Evolutionary conservation across 2,888 invertebrate species (phyloP).

Genomic region (Cylloceria caligata): DNA sequence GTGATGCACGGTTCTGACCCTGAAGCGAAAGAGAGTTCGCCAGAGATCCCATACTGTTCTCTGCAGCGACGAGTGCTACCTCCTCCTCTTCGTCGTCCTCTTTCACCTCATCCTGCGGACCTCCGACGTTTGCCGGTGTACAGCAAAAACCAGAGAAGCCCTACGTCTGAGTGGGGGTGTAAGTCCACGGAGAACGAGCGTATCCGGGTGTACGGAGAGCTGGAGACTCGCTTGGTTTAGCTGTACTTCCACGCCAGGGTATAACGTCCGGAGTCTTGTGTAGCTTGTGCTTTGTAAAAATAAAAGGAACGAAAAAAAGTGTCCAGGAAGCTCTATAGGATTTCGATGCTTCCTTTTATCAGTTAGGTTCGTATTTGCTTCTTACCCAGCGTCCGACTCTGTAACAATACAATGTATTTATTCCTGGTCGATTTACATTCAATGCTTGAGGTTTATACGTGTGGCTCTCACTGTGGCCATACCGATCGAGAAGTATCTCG

Average conservation of each 20-base stretch:
- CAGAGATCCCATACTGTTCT: conserved; percentile 66
- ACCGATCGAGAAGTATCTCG: conserved; percentile 46
- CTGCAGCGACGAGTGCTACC: conserved; percentile 51
- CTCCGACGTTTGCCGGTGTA: conserved; percentile 60
- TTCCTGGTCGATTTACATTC: conserved; percentile 66
- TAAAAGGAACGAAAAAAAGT: conserved; percentile 1
- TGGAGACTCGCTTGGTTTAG: conserved; percentile 59
- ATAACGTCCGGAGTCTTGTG: background rate
- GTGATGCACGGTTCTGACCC: conserved; percentile 83
- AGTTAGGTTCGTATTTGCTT: conserved; percentile 39
- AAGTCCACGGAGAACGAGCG: conserved; percentile 70
- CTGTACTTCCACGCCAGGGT: background rate
- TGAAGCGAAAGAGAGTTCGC: conserved; percentile 77
- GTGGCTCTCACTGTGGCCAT: conserved; percentile 10
- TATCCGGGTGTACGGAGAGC: conserved; percentile 79
- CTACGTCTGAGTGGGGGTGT: conserved; percentile 61
- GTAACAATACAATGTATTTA: conserved; percentile 57
- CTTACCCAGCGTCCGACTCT: conserved; percentile 36
- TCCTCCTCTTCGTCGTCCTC: conserved; percentile 52
- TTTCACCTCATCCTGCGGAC: conserved; percentile 64
- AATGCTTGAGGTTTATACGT: conserved; percentile 61
- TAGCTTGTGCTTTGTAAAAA: conserved; percentile 3
- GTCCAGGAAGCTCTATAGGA: background rate
- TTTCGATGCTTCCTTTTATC: conserved; percentile 7
- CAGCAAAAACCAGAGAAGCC: conserved; percentile 32